Percentiles rank a stretch among this genome's conserved stretches.
Evolutionary conservation across 1,140 invertebrate genomes (phyloP).

Genomic region (Riptortus pedestris): DNA sequence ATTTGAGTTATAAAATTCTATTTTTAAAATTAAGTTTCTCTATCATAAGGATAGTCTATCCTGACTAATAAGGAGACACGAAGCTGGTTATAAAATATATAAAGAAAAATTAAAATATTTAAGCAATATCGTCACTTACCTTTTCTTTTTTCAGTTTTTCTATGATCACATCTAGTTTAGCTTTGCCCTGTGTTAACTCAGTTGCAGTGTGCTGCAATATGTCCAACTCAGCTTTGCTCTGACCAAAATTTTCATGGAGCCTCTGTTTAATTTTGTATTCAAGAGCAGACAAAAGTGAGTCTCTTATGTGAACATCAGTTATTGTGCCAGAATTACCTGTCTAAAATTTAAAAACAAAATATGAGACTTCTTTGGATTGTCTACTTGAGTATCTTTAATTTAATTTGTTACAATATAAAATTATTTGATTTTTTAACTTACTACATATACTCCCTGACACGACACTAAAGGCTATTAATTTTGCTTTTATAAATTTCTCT

Average conservation of each 20-base stretch:
- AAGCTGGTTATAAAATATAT: too few relatives aligned
- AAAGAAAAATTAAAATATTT: background rate
- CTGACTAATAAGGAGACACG: too few relatives aligned
- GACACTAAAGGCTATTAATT: too few relatives aligned
- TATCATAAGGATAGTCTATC: too few relatives aligned
- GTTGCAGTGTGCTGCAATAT: constrained; percentile 77
- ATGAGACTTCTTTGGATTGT: background rate
- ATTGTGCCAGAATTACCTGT: constrained; percentile 57
- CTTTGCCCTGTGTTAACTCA: constrained; percentile 77
- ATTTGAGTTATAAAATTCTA: too few relatives aligned
- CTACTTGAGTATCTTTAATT: background rate
- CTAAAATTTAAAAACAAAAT: background rate
- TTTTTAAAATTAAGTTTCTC: too few relatives aligned
- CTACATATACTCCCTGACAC: too few relatives aligned
- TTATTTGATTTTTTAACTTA: background rate
- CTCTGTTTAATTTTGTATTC: constrained; percentile 83
- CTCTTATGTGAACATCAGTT: constrained; percentile 88
- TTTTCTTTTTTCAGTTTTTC: constrained; percentile 72
- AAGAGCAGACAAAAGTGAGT: constrained; percentile 84
- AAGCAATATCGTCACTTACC: constrained; percentile 36
- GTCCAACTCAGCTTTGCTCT: constrained; percentile 83
- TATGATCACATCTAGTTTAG: constrained; percentile 73
- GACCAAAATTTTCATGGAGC: constrained; percentile 78
- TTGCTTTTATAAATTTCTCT: too few relatives aligned
- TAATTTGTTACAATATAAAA: background rate